Evolutionary conservation across 2,888 invertebrate genomes (phyloP).

Genomic region (Strigamia maritima): DNA sequence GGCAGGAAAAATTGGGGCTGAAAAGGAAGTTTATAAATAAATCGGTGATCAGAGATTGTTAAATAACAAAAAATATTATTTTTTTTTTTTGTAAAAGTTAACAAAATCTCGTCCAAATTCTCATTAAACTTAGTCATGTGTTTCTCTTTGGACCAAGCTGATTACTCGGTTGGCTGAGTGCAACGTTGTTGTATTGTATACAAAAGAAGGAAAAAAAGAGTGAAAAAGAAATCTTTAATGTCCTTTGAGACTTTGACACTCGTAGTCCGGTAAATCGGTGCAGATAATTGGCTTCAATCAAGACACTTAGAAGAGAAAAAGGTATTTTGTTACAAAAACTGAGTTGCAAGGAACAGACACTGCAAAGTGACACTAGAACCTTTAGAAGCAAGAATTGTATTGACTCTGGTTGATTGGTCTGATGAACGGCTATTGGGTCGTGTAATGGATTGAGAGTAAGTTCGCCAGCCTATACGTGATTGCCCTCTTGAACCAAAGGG

Average conservation of each 20-base stretch:
- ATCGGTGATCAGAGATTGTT: too few relatives aligned
- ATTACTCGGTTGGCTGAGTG: not conserved
- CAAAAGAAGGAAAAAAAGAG: not conserved
- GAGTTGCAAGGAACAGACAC: not conserved
- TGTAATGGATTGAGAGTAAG: constrained; percentile 4
- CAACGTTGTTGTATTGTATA: not conserved
- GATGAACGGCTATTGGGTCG: not conserved
- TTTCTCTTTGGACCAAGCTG: not conserved
- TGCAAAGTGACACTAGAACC: not conserved
- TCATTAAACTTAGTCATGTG: not conserved
- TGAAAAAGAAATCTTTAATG: not conserved
- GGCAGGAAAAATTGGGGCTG: too few relatives aligned
- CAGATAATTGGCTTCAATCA: constrained; percentile 4
- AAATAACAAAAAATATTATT: too few relatives aligned
- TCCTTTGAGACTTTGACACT: not conserved
- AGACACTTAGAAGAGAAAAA: not conserved
- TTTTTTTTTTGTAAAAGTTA: too few relatives aligned
- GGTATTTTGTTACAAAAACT: not conserved
- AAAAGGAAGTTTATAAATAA: too few relatives aligned
- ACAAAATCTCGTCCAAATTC: not conserved
- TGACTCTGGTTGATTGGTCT: not conserved
- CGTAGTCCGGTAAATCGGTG: not conserved
- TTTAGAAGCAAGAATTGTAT: not conserved
- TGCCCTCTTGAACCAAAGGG: not conserved
- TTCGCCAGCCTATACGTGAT: not conserved